A percentile compares a stretch with the other conserved stretches of the same genome.
Evolutionary conservation across 2,113 vertebrate species (phyloP).

Genomic region (Danionella cerebrum): DNA sequence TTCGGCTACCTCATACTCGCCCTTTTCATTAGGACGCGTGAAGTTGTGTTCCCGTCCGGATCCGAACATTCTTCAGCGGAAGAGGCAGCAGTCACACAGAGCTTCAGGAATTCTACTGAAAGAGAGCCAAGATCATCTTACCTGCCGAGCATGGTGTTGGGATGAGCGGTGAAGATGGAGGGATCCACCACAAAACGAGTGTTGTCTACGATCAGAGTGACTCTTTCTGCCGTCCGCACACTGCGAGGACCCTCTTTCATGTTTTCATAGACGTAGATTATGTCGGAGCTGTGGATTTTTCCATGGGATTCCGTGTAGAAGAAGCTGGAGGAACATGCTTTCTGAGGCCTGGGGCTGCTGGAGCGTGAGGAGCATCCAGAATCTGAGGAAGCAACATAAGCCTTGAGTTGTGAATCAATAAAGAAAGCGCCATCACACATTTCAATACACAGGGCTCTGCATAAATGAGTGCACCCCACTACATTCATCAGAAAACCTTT

Average conservation of each 20-base stretch:
- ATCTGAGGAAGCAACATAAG: constrained; percentile 58
- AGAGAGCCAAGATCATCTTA: constrained; percentile 32
- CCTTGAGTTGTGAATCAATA: constrained; percentile 36
- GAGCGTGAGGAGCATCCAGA: constrained; percentile 77
- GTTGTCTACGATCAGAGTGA: constrained; percentile 93
- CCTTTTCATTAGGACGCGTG: constrained; percentile 94
- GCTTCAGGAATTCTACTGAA: no score
- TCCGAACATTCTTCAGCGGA: constrained; percentile 92
- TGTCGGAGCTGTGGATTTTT: constrained; percentile 71
- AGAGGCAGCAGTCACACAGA: no score
- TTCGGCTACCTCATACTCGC: constrained; percentile 94
- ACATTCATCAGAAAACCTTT: no score
- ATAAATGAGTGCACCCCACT: no score
- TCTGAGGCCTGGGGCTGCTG: constrained; percentile 74
- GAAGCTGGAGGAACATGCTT: constrained; percentile 67
- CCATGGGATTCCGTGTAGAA: constrained; percentile 71
- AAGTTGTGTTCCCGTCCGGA: constrained; percentile 96
- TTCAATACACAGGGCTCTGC: no score
- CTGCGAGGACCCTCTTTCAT: constrained; percentile 80
- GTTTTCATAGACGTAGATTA: constrained; percentile 88
- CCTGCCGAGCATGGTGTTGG: constrained; percentile 98
- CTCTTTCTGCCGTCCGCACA: constrained; percentile 74
- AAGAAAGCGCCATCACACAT: no score
- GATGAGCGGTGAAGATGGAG: constrained; percentile 91
- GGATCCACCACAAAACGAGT: constrained; percentile 96